Percentiles rank a stretch among this genome's conserved stretches.
These are phyloP conservation scores for Halichondria panicea DNA, from an alignment of 37 sponge, comb jelly and placozoan genomes.

Conservation along the genomic window DNA sequence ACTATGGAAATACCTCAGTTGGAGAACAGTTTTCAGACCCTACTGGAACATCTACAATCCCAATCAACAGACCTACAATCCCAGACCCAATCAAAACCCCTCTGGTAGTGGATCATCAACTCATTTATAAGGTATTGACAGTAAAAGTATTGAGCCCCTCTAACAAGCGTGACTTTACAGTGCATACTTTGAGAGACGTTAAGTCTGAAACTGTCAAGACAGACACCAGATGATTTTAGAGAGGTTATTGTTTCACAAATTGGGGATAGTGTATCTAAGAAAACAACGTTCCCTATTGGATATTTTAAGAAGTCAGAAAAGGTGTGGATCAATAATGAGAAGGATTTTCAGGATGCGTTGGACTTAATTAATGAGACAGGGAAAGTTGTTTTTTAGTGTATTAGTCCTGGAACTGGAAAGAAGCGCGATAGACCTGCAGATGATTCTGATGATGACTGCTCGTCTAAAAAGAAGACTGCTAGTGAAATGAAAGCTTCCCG, in stretches of 20 bases:
- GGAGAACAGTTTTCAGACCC: neutral
- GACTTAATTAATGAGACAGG: neutral
- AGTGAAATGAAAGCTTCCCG: neutral
- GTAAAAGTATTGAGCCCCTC: neutral
- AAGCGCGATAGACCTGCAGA: neutral
- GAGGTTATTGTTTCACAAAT: neutral
- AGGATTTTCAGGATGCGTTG: constrained; percentile 1
- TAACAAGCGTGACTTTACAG: neutral
- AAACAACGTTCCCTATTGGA: neutral
- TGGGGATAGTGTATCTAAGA: neutral
- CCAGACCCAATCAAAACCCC: neutral
- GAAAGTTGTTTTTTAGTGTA: constrained; percentile 3
- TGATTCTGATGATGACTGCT: neutral
- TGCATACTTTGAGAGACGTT: neutral
- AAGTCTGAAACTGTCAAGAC: neutral
- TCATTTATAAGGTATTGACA: neutral
- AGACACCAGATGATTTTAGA: neutral
- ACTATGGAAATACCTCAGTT: neutral
- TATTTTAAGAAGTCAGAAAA: constrained; percentile 5
- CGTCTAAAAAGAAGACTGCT: neutral
- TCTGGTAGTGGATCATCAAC: neutral
- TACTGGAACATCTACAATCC: neutral
- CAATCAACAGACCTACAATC: neutral
- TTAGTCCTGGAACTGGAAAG: neutral
- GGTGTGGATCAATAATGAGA: constrained; percentile 7